A percentile compares a stretch with the other conserved stretches of the same genome.
These are phyloP conservation scores for Drosophila hydei DNA, from an alignment of 1,140 invertebrate species.

Conservation along the genomic window DNA sequence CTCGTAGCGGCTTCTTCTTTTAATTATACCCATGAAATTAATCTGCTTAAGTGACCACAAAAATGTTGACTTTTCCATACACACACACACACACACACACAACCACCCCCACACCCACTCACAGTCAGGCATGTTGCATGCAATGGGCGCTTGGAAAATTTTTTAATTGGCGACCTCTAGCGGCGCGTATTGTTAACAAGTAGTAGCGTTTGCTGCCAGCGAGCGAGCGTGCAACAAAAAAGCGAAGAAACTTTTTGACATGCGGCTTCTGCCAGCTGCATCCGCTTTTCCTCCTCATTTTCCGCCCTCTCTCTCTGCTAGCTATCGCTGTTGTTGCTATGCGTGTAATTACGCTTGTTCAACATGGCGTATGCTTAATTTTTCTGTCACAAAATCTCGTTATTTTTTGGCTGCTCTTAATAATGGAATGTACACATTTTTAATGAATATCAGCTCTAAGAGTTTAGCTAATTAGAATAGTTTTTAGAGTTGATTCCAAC, in stretches of 20 bases:
- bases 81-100: constrained; percentile 14
- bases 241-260: constrained; percentile 42
- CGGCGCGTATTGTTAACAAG: constrained; percentile 77
- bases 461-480: neutral
- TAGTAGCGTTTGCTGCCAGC: constrained; percentile 50
- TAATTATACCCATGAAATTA: constrained; percentile 82
- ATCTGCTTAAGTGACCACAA: constrained; percentile 83
- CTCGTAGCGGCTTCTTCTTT: constrained; percentile 63
- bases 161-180: constrained; percentile 75
- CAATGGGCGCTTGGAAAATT: constrained; percentile 28
- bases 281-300: neutral
- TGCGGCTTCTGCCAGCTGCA: constrained; percentile 50
- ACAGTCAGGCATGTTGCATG: neutral
- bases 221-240: constrained; percentile 1
- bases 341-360: constrained; percentile 75
- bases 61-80: constrained; percentile 70
- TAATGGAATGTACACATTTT: neutral
- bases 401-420: constrained; percentile 23
- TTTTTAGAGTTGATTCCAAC: neutral
- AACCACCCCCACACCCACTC: constrained; percentile 4
- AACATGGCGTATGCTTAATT: constrained; percentile 78
- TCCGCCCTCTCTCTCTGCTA: neutral
- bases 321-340: constrained; percentile 17
- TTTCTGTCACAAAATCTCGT: constrained; percentile 26
- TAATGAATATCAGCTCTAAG: constrained; percentile 7